Conservation (phyloP, 1,140 invertebrate genomes). For the Stenopsyche tienmushanensis region DNA sequence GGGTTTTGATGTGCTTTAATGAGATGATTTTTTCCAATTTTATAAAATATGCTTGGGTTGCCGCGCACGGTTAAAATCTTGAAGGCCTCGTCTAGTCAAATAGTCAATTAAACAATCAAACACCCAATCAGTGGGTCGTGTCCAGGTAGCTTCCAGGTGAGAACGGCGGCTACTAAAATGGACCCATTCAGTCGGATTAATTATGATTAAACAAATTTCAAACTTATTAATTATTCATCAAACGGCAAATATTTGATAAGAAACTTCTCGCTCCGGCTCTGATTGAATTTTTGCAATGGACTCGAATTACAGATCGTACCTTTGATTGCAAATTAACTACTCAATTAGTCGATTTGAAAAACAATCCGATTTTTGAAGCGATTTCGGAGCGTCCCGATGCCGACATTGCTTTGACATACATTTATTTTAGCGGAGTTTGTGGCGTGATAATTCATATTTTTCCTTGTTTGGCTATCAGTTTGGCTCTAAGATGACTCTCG, state of each 20-base stretch:
- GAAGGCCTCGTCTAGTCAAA: conserved; percentile 19
- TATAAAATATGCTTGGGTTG: neutral
- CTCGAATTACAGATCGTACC: conserved; percentile 4
- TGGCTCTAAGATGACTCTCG: neutral
- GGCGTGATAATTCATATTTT: no score
- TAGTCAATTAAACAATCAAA: conserved; percentile 40
- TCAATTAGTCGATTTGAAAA: no score
- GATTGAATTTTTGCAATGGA: conserved; percentile 27
- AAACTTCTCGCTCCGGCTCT: conserved; percentile 24
- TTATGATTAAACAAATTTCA: conserved; percentile 39
- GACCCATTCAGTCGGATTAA: conserved; percentile 28
- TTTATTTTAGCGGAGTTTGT: no score
- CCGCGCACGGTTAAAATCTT: neutral
- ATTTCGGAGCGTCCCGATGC: no score
- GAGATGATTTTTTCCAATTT: neutral
- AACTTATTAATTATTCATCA: conserved; percentile 38
- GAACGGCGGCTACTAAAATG: neutral
- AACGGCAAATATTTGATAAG: conserved; percentile 33
- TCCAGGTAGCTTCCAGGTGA: conserved; percentile 26
- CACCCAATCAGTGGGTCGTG: conserved; percentile 31
- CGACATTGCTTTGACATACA: no score
- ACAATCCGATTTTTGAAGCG: no score
- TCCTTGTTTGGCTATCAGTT: neutral
- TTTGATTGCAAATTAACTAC: neutral
- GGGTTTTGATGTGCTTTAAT: neutral